A percentile compares a stretch with the other conserved stretches of the same genome.
Evolutionary conservation across 2,888 invertebrate species (phyloP).

Genomic region (Uloborus plumipes): DNA sequence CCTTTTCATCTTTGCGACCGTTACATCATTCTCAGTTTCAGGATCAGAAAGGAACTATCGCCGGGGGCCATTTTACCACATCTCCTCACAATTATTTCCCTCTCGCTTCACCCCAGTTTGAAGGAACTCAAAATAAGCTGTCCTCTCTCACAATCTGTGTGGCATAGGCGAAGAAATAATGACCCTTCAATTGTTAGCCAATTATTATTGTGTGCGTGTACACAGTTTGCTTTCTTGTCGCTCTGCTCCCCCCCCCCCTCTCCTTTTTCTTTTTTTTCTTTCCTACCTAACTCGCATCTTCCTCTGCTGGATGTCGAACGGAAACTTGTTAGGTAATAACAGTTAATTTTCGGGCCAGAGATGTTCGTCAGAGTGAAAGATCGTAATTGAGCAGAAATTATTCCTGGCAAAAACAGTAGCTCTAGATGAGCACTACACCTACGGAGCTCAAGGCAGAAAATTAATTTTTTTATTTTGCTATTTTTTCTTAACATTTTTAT

Average conservation of each 20-base stretch:
- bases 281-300: constrained; percentile 1
- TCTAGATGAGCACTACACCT: too few species aligned
- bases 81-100: constrained; percentile 1
- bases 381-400: constrained; percentile 24
- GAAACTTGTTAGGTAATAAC: constrained; percentile 55
- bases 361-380: constrained; percentile 30
- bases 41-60: too few species aligned
- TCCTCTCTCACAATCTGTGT: constrained; percentile 28
- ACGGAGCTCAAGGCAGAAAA: too few species aligned
- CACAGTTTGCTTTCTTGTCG: constrained; percentile 3
- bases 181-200: constrained; percentile 45
- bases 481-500: too few species aligned
- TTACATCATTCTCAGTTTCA: too few species aligned
- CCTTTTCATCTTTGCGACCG: too few species aligned
- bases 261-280: background rate
- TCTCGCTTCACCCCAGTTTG: constrained; percentile 11
- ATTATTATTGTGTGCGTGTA: constrained; percentile 61
- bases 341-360: constrained; percentile 33
- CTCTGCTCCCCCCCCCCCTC: too few species aligned
- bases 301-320: constrained; percentile 2
- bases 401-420: background rate
- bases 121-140: constrained; percentile 29
- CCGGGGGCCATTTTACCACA: background rate
- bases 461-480: too few species aligned
- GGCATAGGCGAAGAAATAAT: constrained; percentile 45